phyloP scores from a whole-genome alignment of 1,140 invertebrate species.

The Stegodyphus dumicola region DNA sequence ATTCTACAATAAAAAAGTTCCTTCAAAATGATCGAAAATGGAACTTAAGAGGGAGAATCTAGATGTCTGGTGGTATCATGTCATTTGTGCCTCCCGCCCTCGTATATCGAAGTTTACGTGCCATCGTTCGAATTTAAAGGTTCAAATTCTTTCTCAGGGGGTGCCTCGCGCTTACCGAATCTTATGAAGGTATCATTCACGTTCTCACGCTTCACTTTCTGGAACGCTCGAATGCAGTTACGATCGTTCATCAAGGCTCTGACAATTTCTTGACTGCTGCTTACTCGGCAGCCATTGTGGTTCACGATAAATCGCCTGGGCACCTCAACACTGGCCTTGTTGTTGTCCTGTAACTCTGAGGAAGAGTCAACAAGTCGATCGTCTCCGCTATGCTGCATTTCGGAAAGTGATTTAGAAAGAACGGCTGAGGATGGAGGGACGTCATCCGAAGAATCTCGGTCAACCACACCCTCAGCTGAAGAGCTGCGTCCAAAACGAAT shows the following conservation, averaged over 20 bases:
- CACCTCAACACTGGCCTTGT: not conserved
- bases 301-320: slow-evolving; percentile 21
- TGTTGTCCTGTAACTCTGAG: not conserved
- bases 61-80: not conserved
- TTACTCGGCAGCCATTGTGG: slow-evolving; percentile 28
- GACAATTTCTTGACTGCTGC: slow-evolving; percentile 11
- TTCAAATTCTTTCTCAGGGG: slow-evolving; percentile 17
- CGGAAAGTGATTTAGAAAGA: not conserved
- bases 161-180: slow-evolving; percentile 53
- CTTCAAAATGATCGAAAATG: not conserved
- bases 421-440: not conserved
- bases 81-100: not conserved
- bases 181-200: slow-evolving; percentile 58
- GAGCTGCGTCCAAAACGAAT: slow-evolving; percentile 47
- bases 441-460: not conserved
- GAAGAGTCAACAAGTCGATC: not conserved
- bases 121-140: not conserved
- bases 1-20: not conserved
- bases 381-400: not conserved
- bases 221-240: slow-evolving; percentile 37
- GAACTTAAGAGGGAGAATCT: not conserved
- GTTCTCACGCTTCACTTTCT: slow-evolving; percentile 47
- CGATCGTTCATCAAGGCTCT: slow-evolving; percentile 32
- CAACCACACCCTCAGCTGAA: not conserved
- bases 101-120: not conserved